phyloP scores from a whole-genome alignment of 2,888 invertebrate species.

The Agrotis segetum region DNA sequence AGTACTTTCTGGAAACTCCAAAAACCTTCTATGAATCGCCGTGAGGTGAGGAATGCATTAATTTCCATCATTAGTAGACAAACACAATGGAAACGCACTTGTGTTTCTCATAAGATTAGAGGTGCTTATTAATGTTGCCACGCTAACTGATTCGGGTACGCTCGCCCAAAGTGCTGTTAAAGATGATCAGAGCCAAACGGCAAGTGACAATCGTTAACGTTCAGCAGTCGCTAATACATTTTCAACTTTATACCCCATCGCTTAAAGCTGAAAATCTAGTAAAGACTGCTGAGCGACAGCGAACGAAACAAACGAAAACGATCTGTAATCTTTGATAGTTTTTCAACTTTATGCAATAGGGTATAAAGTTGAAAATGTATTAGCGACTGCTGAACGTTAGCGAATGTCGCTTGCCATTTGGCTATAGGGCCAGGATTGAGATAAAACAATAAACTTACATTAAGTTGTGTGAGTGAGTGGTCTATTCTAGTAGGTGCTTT shows the following conservation, averaged over 20 bases:
- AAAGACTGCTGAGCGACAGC: too few relatives aligned
- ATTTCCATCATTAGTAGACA: slow-evolving; percentile 42
- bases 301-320: too few relatives aligned
- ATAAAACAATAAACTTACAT: slow-evolving; percentile 37
- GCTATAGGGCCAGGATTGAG: slow-evolving; percentile 31
- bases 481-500: not conserved
- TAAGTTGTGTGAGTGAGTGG: slow-evolving; percentile 24
- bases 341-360: too few relatives aligned
- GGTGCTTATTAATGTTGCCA: slow-evolving; percentile 39
- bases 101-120: slow-evolving; percentile 47
- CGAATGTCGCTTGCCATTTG: too few relatives aligned
- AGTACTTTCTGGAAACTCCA: slow-evolving; percentile 4
- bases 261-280: too few relatives aligned
- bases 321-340: too few relatives aligned
- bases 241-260: too few relatives aligned
- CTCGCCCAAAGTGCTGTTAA: slow-evolving; percentile 13
- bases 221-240: too few relatives aligned
- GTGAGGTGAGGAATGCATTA: slow-evolving; percentile 50
- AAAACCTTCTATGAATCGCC: not conserved
- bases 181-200: too few relatives aligned
- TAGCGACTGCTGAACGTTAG: too few relatives aligned
- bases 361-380: too few relatives aligned
- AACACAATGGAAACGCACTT: slow-evolving; percentile 38
- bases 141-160: slow-evolving; percentile 48
- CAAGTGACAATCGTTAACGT: too few relatives aligned